Percentiles rank a stretch among this genome's conserved stretches.
Conservation (phyloP, 2,888 invertebrate genomes). For the Zonitis immaculata region DNA sequence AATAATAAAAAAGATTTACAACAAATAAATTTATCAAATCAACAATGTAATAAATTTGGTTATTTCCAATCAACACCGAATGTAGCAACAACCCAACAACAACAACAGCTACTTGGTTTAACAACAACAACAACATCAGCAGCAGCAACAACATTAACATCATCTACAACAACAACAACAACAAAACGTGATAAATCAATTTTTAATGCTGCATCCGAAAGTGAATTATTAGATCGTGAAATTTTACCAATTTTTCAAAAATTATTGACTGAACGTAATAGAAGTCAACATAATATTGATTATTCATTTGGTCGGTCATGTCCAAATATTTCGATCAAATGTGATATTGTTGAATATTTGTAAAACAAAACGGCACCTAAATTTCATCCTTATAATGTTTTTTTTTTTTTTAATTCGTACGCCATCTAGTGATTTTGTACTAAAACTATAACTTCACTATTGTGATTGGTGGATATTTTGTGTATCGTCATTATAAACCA, state of each 20-base stretch:
- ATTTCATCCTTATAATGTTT: conserved; percentile 10
- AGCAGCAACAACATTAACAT: conserved; percentile 24
- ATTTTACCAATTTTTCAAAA: conserved; percentile 90
- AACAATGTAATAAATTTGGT: conserved; percentile 47
- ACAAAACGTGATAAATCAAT: conserved; percentile 43
- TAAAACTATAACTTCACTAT: no score
- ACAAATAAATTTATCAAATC: conserved; percentile 38
- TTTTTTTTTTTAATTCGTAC: no score
- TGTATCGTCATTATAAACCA: no score
- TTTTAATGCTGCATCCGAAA: conserved; percentile 77
- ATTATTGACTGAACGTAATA: conserved; percentile 77
- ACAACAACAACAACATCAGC: conserved; percentile 55
- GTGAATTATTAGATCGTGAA: conserved; percentile 74
- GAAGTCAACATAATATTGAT: conserved; percentile 60
- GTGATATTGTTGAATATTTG: conserved; percentile 92
- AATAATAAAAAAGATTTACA: conserved; percentile 30
- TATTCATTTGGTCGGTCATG: conserved; percentile 79
- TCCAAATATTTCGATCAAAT: conserved; percentile 91
- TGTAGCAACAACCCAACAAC: conserved; percentile 48
- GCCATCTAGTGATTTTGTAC: no score
- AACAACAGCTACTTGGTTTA: no score
- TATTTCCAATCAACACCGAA: conserved; percentile 61
- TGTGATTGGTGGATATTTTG: no score
- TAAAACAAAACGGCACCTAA: conserved; percentile 47
- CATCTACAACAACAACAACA: conserved; percentile 17